Evolutionary conservation across 2,888 invertebrate species (phyloP), one percentile per base, ranked within the genome.

Genomic region (Lycocerus yunnanus): DNA sequence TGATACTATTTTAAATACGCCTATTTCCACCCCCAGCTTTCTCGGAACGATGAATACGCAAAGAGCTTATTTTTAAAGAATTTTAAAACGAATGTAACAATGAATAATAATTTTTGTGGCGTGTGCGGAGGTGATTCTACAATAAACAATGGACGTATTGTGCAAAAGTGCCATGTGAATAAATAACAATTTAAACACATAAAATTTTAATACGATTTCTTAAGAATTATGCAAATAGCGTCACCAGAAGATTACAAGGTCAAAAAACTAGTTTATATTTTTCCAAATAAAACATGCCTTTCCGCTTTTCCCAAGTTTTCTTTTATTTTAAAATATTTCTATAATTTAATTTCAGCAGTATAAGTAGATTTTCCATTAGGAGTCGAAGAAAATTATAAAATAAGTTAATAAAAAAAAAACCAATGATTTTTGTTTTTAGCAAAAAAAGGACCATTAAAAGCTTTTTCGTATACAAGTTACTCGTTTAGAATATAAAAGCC

Each of bases 401-500:
- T 43, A 43, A n/a, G 43, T 43, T 43, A 43, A 43, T 43, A 43
- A 43, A n/a, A 43, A 13, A 59, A 59, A 61, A 60, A 16, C 15
- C 6, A 16, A 16, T 18, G 13, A 61, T 61, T 61, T 63, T 63
- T 18, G 18, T 18, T 63, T 18, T 63, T 15, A 18, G 61, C 18
- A 63, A 63, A 20, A 15, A 15, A 63, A 63, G 6, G n/a, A 63
- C 61, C 18, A 63, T 63, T 63, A 63, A 63, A 63, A 63, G 61
- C 61, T 63, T 63, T 15, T 63, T 63, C 61, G 18, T 63, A 63
- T 63, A 18, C 20, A 63, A 63, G 18, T 63, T 63, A 18, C 61
- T n/a, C 72, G 66, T 67, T 71, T 71, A 65, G 24, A 68, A 67
- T 72, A 69, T 66, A 68, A 73, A 73, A 68, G 63, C 72, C 18